Percentiles rank a stretch among this genome's conserved stretches.
Conservation (phyloP, 2,888 invertebrate species). For the Drosophila mimetica region DNA sequence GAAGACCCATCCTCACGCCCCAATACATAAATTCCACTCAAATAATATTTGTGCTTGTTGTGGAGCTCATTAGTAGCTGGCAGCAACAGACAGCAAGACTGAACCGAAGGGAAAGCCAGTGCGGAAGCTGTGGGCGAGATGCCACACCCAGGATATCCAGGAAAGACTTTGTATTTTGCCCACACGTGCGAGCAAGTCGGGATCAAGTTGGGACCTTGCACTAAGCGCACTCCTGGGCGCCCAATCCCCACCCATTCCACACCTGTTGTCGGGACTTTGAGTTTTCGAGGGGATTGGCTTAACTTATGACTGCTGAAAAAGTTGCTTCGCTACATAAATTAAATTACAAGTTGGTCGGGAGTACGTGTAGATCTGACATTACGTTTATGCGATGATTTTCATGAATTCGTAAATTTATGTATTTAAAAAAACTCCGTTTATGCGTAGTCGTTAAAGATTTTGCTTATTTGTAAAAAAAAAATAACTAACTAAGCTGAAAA, state of each 20-base stretch:
- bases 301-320: constrained; percentile 74
- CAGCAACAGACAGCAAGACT: constrained; percentile 53
- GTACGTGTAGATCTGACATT: constrained; percentile 12
- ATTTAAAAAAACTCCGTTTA: too few relatives aligned
- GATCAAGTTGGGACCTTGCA: constrained; percentile 41
- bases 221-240: constrained; percentile 60
- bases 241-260: constrained; percentile 24
- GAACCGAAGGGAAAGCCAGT: constrained; percentile 4
- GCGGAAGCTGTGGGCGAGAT: constrained; percentile 44
- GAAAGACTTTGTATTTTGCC: constrained; percentile 23
- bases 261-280: constrained; percentile 51
- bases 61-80: constrained; percentile 76
- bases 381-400: constrained; percentile 5
- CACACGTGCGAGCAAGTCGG: constrained; percentile 31
- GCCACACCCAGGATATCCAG: constrained; percentile 37
- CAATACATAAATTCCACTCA: constrained; percentile 67
- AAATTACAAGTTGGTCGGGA: constrained; percentile 60
- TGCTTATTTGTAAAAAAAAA: too few relatives aligned
- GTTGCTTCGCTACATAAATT: constrained; percentile 73
- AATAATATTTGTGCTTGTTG: constrained; percentile 75
- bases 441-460: too few relatives aligned
- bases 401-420: background rate
- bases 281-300: constrained; percentile 36
- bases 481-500: too few relatives aligned
- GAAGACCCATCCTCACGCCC: constrained; percentile 16